These are phyloP conservation scores for Amitus sp. DNA, from an alignment of 2,888 invertebrate genomes.

Conservation along the genomic window DNA sequence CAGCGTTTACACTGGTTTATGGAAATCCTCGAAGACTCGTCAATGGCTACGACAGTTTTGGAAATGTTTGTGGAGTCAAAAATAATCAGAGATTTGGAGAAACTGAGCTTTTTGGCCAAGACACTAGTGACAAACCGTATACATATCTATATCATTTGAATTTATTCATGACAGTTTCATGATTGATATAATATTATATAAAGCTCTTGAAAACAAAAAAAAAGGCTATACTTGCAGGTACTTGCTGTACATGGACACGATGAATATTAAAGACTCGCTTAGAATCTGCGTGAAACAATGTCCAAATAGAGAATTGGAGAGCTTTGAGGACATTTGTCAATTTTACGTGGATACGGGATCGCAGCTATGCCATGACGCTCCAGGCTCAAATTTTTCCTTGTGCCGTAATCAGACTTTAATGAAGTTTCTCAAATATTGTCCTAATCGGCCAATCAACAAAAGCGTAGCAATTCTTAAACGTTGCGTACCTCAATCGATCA, in stretches of 20 bases:
- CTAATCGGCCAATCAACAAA: slow-evolving; percentile 79
- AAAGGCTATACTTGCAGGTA: slow-evolving; percentile 67
- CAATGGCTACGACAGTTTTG: slow-evolving; percentile 94
- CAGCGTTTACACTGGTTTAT: slow-evolving; percentile 87
- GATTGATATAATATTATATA: too few species aligned
- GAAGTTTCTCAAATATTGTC: slow-evolving; percentile 64
- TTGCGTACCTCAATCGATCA: slow-evolving; percentile 82
- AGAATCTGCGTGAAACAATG: slow-evolving; percentile 92
- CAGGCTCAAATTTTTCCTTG: slow-evolving; percentile 59
- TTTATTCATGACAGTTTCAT: too few species aligned
- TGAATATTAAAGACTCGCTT: slow-evolving; percentile 78
- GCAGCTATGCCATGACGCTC: slow-evolving; percentile 75
- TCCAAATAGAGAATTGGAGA: slow-evolving; percentile 75
- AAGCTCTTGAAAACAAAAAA: too few species aligned
- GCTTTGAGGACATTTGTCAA: slow-evolving; percentile 74
- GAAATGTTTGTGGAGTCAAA: slow-evolving; percentile 91
- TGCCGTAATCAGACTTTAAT: slow-evolving; percentile 60
- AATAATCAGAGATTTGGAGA: slow-evolving; percentile 79
- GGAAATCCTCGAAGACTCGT: slow-evolving; percentile 87
- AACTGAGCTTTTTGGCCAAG: slow-evolving; percentile 81
- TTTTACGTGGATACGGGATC: slow-evolving; percentile 81
- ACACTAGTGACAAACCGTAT: slow-evolving; percentile 79
- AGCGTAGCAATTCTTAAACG: slow-evolving; percentile 85
- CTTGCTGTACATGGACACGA: slow-evolving; percentile 86
- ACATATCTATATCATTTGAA: slow-evolving; percentile 27